Evolutionary conservation across 2,797 vertebrate species (phyloP).

Genomic region (Neosalanx taihuensis): DNA sequence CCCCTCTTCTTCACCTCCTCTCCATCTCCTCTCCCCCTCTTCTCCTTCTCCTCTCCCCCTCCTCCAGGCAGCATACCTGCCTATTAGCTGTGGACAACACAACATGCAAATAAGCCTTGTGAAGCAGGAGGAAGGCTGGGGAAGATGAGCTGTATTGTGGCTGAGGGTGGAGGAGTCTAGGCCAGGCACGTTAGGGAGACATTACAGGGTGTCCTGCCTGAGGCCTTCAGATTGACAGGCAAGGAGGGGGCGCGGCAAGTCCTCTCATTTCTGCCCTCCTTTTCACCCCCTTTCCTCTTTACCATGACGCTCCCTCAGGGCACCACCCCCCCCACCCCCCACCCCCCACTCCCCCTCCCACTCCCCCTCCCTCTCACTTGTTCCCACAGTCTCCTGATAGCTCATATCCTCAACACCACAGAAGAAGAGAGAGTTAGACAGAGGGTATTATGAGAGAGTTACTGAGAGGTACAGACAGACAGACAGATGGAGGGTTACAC

Average conservation of each 20-base stretch:
- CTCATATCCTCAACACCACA: not conserved
- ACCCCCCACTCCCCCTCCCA: too few species aligned
- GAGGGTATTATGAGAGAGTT: too few species aligned
- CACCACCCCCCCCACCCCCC: too few species aligned
- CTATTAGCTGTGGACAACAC: too few species aligned
- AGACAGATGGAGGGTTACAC: not conserved
- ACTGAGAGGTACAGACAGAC: not conserved
- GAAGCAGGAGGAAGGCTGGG: too few species aligned
- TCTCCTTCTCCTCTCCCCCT: not conserved
- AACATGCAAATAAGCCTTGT: too few species aligned
- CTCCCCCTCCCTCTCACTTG: not conserved
- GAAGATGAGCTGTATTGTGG: too few species aligned
- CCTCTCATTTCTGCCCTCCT: conserved; percentile 15
- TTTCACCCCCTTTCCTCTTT: conserved; percentile 7
- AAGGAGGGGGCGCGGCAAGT: too few species aligned
- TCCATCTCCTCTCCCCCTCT: not conserved
- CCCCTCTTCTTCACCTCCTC: not conserved
- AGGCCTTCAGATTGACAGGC: too few species aligned
- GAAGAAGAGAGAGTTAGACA: not conserved
- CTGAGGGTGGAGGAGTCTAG: too few species aligned
- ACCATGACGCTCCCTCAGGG: not conserved
- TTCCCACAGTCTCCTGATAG: not conserved
- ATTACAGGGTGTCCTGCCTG: too few species aligned
- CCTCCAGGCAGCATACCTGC: not conserved
- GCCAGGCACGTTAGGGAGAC: too few species aligned